phyloP scores from a whole-genome alignment of 2,113 vertebrate species.

The Eonycteris spelaea region DNA sequence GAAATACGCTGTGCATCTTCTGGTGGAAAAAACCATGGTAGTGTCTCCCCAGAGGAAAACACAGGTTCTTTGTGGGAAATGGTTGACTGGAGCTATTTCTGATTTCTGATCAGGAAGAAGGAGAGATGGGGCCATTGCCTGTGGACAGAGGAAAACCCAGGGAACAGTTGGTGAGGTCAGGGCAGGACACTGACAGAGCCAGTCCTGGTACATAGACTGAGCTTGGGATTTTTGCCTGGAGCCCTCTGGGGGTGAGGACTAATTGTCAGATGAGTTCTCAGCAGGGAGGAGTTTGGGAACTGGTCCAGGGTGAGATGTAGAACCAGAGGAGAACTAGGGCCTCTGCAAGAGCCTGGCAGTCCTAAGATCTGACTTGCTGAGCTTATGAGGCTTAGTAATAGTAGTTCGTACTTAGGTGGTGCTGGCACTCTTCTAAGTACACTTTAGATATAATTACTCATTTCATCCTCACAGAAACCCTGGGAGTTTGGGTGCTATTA shows the following conservation, averaged over 20 bases:
- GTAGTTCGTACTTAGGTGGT: background rate
- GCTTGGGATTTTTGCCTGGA: background rate
- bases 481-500: background rate
- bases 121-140: background rate
- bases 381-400: rapidly evolving
- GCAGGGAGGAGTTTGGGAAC: background rate
- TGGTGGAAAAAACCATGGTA: background rate
- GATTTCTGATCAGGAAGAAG: background rate
- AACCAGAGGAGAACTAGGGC: background rate
- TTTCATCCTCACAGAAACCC: background rate
- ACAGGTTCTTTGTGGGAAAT: background rate
- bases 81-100: background rate
- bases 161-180: background rate
- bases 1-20: background rate
- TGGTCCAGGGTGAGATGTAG: background rate
- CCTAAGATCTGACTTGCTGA: background rate
- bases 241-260: background rate
- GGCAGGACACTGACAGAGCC: background rate
- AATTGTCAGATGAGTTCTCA: conserved; percentile 6
- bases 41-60: background rate
- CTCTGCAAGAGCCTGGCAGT: background rate
- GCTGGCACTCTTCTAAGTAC: background rate
- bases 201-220: background rate
- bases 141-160: background rate
- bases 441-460: background rate